Evolutionary conservation across 1,140 invertebrate genomes (phyloP).

Genomic region (Zaprionus tsacasi): DNA sequence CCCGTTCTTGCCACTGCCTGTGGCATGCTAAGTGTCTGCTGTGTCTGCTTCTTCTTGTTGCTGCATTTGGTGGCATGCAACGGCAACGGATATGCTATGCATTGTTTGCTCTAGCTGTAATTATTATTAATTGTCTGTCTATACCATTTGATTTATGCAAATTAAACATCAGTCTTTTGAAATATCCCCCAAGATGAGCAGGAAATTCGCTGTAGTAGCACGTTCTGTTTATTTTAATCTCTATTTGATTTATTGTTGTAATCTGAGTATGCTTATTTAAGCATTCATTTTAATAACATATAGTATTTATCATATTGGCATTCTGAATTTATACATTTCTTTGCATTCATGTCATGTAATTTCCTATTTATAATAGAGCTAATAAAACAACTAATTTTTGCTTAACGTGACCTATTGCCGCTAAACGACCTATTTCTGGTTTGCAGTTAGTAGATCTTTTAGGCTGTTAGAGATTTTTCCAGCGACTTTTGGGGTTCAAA

Average conservation of each 20-base stretch:
- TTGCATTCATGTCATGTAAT: background rate
- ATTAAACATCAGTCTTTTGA: background rate
- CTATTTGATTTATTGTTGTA: background rate
- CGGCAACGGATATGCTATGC: slow-evolving; percentile 15
- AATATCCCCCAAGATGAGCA: background rate
- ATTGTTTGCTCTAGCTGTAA: slow-evolving; percentile 15
- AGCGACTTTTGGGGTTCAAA: no score
- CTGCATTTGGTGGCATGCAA: slow-evolving; percentile 34
- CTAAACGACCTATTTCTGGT: no score
- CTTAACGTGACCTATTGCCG: no score
- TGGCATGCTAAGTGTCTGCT: slow-evolving; percentile 65
- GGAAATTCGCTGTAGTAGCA: background rate
- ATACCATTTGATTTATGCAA: slow-evolving; percentile 21
- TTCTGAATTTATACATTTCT: background rate
- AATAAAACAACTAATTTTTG: no score
- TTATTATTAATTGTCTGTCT: slow-evolving; percentile 24
- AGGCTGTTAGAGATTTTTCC: no score
- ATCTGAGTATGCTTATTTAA: background rate
- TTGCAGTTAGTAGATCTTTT: no score
- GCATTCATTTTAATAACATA: background rate
- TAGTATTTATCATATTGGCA: no score
- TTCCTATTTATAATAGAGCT: no score
- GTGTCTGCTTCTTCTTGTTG: slow-evolving; percentile 41
- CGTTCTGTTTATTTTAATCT: background rate
- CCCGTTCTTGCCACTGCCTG: slow-evolving; percentile 33